Evolutionary conservation across 2,797 vertebrate species (phyloP), one percentile per base, ranked within the genome.

Genomic region (Urocyon cinereoargenteus): DNA sequence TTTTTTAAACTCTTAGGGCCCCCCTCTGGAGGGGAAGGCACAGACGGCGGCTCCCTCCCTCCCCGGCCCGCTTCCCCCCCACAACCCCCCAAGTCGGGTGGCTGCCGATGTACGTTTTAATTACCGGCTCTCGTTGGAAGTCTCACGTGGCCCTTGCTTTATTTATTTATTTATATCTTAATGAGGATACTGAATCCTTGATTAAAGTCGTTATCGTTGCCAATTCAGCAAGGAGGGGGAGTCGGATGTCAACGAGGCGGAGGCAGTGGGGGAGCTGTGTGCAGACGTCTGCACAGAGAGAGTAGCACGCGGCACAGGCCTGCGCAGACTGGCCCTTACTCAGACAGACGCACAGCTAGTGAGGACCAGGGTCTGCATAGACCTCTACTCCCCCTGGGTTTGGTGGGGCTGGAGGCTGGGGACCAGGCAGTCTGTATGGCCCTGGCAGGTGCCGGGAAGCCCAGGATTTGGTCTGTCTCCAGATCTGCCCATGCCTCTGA

Each of bases 91-190:
- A 36, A 13, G 88, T 94, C 14, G 40, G 55, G 81, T n/a, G 91
- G 95, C 96, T 94, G 95, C 96, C 21, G 34, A 87, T 77, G 94
- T 96, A 95, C 19, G 9, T 96, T 98, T 98, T 98, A 98, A 98
- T 98, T 98, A 98, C 97, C 28, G 6, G 93, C 94, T 96, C 96
- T 3, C 13, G 88, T 94, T 97, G 96, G 96, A 96, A 96, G 83
- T 97, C 97, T 97, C 97, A 85, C 55, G 14, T 97, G 97, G 97
- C 92, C 90, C 85, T 89, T 70, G 86, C 79, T 97, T 97, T 97
- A 96, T 97, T 97, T 97, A 98, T 98, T 97, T 98, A 98, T 98
- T 97, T 98, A 96, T 96, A 91, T 96, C 97, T 98, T 98, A 97
- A 98, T 97, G 97, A 97, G 97, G 97, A 97, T 96, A 96, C 97